These are phyloP conservation scores for Aphaenogaster floridana DNA, from an alignment of 1,140 invertebrate species.

Conservation along the genomic window DNA sequence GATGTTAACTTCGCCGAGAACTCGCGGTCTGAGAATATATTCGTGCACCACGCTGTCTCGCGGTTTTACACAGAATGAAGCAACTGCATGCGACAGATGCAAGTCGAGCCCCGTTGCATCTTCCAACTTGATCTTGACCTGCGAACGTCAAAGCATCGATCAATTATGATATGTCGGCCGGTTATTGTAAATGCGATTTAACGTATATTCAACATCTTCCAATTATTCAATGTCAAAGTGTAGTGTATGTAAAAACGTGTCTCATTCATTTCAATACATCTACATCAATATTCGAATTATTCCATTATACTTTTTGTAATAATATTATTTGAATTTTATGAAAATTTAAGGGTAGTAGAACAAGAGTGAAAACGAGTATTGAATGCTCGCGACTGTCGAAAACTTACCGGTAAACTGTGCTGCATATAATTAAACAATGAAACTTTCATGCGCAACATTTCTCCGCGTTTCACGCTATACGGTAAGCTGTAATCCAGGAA, in stretches of 20 bases:
- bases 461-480: constrained; percentile 91
- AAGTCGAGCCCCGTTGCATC: constrained; percentile 86
- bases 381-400: background rate
- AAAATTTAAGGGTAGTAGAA: background rate
- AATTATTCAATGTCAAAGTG: background rate
- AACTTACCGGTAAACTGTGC: constrained; percentile 88
- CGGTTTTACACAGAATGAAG: constrained; percentile 84
- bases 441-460: constrained; percentile 90
- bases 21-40: constrained; percentile 86
- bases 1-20: constrained; percentile 88
- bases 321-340: background rate
- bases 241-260: background rate
- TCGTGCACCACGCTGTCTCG: constrained; percentile 85
- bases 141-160: constrained; percentile 44
- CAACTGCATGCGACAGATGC: constrained; percentile 69
- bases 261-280: background rate
- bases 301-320: background rate
- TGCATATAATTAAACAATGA: constrained; percentile 92
- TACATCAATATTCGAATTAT: background rate
- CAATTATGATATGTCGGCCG: background rate
- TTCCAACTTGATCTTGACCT: constrained; percentile 88
- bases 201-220: background rate
- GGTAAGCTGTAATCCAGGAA: constrained; percentile 91
- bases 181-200: background rate
- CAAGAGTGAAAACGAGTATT: background rate